A percentile compares a stretch with the other conserved stretches of the same genome.
These are phyloP conservation scores for Sebastes kiyomatsui DNA, from an alignment of 2,797 vertebrate genomes.

Conservation along the genomic window DNA sequence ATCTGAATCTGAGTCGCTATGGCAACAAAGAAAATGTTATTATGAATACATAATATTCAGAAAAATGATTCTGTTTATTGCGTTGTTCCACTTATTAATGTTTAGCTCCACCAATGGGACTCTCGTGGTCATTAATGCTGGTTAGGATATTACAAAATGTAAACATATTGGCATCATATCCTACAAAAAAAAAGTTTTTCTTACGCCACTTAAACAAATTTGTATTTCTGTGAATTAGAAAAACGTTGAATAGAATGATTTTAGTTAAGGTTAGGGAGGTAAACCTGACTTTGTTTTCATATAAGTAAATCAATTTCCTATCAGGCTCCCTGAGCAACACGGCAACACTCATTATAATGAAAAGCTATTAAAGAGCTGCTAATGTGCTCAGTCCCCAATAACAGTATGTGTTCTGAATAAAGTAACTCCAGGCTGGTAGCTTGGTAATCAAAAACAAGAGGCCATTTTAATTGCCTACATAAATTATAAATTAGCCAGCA, in stretches of 20 bases:
- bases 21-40: constrained; percentile 27
- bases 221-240: background rate
- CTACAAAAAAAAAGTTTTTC: background rate
- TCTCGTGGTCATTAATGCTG: background rate
- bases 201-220: background rate
- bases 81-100: background rate
- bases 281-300: background rate
- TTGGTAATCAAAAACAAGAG: background rate
- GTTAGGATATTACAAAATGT: no score
- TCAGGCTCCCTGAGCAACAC: background rate
- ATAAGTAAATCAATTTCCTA: background rate
- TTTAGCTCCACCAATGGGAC: background rate
- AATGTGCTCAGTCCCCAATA: background rate
- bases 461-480: background rate
- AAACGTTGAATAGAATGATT: background rate
- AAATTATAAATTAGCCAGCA: background rate
- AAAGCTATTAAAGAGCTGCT: background rate
- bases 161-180: background rate
- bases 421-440: background rate
- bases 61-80: background rate
- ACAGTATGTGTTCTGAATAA: background rate
- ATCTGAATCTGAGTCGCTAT: constrained; percentile 90
- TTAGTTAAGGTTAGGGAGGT: background rate
- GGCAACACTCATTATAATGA: background rate
- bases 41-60: background rate